Conservation (phyloP, 2,888 invertebrate genomes). For the Cyaniris semiargus region DNA sequence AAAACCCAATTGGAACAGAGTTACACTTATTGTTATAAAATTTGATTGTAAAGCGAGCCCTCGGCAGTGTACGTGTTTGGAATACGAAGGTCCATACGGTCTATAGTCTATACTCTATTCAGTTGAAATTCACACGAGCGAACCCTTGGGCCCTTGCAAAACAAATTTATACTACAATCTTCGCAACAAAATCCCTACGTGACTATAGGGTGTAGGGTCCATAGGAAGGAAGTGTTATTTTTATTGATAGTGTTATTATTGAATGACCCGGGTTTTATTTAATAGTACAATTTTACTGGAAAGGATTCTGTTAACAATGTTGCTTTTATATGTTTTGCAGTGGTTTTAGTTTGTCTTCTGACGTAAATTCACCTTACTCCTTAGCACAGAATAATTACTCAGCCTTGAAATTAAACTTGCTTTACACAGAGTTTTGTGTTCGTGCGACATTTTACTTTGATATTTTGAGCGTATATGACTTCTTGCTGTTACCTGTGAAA, state of each 20-base stretch:
- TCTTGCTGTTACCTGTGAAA: no score
- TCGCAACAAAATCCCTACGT: slow-evolving; percentile 6
- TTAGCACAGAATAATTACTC: no score
- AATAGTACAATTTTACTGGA: no score
- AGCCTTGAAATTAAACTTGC: no score
- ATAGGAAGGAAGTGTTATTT: not conserved
- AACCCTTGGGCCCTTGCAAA: not conserved
- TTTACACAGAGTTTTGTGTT: no score
- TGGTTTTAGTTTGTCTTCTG: not conserved
- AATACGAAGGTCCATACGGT: not conserved
- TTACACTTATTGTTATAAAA: slow-evolving; percentile 1
- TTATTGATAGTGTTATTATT: slow-evolving; percentile 1
- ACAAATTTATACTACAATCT: slow-evolving; percentile 9
- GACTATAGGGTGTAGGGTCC: not conserved
- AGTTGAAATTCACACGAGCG: not conserved
- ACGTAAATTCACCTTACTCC: no score
- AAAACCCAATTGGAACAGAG: no score
- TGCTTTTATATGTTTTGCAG: no score
- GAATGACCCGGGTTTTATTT: slow-evolving; percentile 1
- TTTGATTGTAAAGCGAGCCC: not conserved
- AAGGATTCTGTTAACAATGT: no score
- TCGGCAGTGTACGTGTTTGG: not conserved
- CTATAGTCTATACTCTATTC: not conserved
- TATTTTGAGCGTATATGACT: no score
- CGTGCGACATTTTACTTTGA: no score